phyloP scores from a whole-genome alignment of 2,113 vertebrate species.

The Tachuris rubrigastra region DNA sequence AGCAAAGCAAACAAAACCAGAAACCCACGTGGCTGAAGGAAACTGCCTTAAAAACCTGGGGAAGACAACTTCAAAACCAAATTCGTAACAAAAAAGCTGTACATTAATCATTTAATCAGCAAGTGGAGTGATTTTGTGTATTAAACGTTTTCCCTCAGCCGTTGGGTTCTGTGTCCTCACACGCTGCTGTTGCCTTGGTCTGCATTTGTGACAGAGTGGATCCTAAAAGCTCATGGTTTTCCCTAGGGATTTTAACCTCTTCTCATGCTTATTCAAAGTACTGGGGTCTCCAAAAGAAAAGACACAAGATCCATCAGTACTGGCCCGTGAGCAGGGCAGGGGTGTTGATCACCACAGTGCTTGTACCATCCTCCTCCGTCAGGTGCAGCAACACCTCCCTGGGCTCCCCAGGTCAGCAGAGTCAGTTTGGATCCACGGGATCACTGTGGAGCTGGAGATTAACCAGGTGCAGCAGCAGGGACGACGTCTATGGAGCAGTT shows the following conservation, averaged over 20 bases:
- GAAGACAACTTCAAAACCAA: neutral
- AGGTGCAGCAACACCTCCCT: too few species aligned
- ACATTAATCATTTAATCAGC: neutral
- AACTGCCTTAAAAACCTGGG: neutral
- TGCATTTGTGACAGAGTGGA: accelerated
- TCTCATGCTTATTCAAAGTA: accelerated
- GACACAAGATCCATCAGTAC: accelerated
- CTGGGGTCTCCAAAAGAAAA: neutral
- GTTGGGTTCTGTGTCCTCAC: accelerated
- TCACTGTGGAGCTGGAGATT: too few species aligned
- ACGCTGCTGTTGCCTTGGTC: accelerated
- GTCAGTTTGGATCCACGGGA: accelerated
- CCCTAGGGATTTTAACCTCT: accelerated
- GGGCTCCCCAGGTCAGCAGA: neutral
- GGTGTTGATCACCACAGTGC: accelerated
- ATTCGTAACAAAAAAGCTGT: neutral
- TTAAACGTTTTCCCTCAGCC: neutral
- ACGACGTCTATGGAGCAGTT: neutral
- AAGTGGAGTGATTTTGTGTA: neutral
- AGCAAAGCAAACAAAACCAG: neutral
- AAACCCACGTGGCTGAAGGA: neutral
- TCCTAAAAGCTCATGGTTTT: accelerated
- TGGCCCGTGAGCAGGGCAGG: accelerated
- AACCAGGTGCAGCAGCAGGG: accelerated
- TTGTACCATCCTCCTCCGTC: accelerated